These are phyloP conservation scores for Aricia agestis DNA, from an alignment of 1,140 invertebrate genomes.

Conservation along the genomic window DNA sequence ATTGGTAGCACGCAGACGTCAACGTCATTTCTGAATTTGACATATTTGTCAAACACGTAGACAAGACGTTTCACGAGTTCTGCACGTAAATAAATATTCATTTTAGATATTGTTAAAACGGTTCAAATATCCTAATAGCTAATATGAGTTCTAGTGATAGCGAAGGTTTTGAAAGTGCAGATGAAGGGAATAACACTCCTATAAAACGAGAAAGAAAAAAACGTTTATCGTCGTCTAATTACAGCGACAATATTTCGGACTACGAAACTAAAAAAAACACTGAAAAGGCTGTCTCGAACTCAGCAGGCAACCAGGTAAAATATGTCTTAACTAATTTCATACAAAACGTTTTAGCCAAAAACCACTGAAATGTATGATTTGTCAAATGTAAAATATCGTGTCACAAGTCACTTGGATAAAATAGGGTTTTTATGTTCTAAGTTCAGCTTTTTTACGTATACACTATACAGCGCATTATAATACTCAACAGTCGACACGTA, in stretches of 20 bases:
- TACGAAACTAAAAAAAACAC: slow-evolving; percentile 30
- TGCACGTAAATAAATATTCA: background rate
- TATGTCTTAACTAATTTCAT: background rate
- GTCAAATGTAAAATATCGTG: too few species aligned
- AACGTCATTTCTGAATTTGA: background rate
- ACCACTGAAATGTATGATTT: too few species aligned
- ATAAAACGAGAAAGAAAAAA: slow-evolving; percentile 60
- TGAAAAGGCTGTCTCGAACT: background rate
- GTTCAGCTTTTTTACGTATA: too few species aligned
- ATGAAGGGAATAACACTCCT: slow-evolving; percentile 71
- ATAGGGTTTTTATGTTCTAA: too few species aligned
- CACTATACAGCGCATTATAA: too few species aligned
- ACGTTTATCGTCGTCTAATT: slow-evolving; percentile 61
- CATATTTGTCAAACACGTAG: slow-evolving; percentile 37
- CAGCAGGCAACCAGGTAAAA: background rate
- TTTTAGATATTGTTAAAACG: too few species aligned
- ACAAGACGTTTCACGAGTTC: background rate
- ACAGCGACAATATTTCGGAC: slow-evolving; percentile 56
- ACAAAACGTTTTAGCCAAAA: too few species aligned
- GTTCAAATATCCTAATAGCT: background rate
- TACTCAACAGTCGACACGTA: too few species aligned
- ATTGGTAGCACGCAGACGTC: too few species aligned
- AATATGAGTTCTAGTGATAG: slow-evolving; percentile 83
- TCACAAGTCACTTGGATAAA: too few species aligned
- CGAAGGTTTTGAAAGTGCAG: slow-evolving; percentile 83